Evolutionary conservation across 2,888 invertebrate species (phyloP), one percentile per base, ranked within the genome.

Genomic region (Linnaemya vulpina): DNA sequence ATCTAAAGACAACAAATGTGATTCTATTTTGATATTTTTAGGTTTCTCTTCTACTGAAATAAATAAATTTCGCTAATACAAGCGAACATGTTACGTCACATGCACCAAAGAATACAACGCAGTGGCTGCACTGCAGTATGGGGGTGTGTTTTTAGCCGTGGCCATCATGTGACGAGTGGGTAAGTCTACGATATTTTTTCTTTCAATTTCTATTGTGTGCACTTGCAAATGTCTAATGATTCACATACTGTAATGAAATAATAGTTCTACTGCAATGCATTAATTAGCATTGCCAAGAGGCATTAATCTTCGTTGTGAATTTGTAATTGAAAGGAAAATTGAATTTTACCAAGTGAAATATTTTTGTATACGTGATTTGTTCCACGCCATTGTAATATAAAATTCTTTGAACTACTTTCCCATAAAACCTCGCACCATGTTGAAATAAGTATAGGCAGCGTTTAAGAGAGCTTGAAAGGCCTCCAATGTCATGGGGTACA

Each of bases 371-470:
- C 20, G 58, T 73, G 46, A 60, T 46, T 11, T n/a, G 30, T 17
- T 10, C n/a, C 46, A 60, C 22, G 60, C 0, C 10, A n/a, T 38
- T 17, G 0, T 9, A 1, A 5, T 35, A 40, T 1, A 1, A 0
- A 3, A 40, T 17, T 20, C 7, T 0, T 25, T 35, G 1, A 35
- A 40, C 40, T 53, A 83, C 53, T 86, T 77, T 11, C 63, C 82
- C 70, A 82, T 84, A n/a, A 86, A 62, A 10, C 84, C 83, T 30
- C 79, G 58, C 22, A 78, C 71, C 62, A 89, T 74, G 0, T 87
- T 88, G 53, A 87, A 89, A 84, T 88, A 89, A n/a, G 88, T 86
- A 71, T 88, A 89, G n/a, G 88, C 76, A 10, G 87, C 68, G 78
- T 87, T 88, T 17, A 89, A 67, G 2, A 88, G 53, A 11, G 86